These are phyloP conservation scores for Psilopogon haemacephalus DNA, from an alignment of 2,113 vertebrate species.

Conservation along the genomic window DNA sequence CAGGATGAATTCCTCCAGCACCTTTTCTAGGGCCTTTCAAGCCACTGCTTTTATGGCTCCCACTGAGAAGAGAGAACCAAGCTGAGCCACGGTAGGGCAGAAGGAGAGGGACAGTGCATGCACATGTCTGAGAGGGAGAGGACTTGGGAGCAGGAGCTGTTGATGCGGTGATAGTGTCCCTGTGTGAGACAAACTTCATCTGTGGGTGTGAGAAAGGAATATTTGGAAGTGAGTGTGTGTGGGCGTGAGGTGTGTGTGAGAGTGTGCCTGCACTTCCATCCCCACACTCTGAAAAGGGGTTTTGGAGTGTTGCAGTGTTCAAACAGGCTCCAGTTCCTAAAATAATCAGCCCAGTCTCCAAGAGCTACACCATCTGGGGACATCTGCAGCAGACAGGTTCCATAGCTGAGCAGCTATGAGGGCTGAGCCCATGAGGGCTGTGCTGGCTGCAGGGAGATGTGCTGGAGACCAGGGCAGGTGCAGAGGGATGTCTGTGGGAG, in stretches of 20 bases:
- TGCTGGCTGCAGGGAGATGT: neutral
- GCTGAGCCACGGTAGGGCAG: rapidly evolving
- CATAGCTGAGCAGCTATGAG: no score
- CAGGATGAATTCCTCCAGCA: neutral
- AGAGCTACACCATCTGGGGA: rapidly evolving
- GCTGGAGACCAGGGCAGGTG: neutral
- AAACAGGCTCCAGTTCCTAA: neutral
- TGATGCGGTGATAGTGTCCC: neutral
- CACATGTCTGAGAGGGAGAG: neutral
- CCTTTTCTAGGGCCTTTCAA: neutral
- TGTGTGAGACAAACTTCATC: neutral
- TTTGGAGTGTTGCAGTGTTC: neutral
- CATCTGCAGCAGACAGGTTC: neutral
- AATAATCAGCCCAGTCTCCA: neutral
- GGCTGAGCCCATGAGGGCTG: rapidly evolving
- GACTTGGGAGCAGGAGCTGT: neutral
- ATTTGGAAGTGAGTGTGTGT: neutral
- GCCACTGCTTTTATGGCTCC: neutral
- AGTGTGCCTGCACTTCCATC: neutral
- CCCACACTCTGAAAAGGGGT: slow-evolving; percentile 7
- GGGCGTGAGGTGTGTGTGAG: slow-evolving; percentile 59
- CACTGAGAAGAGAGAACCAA: neutral
- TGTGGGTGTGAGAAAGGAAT: slow-evolving; percentile 44
- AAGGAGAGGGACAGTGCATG: neutral
- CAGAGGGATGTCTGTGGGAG: neutral